Base-by-base conservation (phyloP, 2,888 invertebrate species). In the Deilephila elpenor region DNA sequence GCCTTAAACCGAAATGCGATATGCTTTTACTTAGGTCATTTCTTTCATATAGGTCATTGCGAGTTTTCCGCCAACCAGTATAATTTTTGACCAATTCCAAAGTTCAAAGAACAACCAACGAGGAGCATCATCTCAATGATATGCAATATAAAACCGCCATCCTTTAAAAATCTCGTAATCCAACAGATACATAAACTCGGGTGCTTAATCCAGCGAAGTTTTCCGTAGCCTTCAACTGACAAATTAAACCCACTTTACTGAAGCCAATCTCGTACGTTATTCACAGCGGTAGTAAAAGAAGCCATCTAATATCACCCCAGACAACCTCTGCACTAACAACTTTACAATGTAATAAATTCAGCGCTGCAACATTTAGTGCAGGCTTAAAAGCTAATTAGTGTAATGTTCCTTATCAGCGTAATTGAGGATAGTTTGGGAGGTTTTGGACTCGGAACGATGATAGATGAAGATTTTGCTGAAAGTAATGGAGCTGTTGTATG, bases 301-400 rank as follows among this genome's bases (percentile, higher is more conserved):
- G 67, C 67, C 67, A 51, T 67, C 67, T 11, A 51, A 25, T 51
- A 67, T 44, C 20, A 25, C 5, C 17, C 67, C 14, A 44, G 67
- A 62, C 62, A 62, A 19, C 34, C 2, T 20, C 67, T 51, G 6
- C 51, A 67, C 20, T 67, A 51, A 64, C 37, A 64, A 67, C 67
- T 51, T 67, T 67, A 67, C 67, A 67, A 51, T 51, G 67, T 67
- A 67, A 67, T 67, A 67, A 67, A 51, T 67, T 67, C 25, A 67
- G 67, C 51, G 67, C 67, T 67, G 67, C 67, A 67, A 67, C 67
- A 67, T 67, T 67, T 67, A 51, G 67, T 67, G 51, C 67, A 51
- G 67, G 51, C 67, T 67, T 51, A 67, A 67, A 25, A 25, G 67
- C 44, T 67, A 67, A 67, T 67, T 44, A 67, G 67, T 67, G 67